phyloP scores from a whole-genome alignment of 1,140 invertebrate species.

The Drosophila arawakana region DNA sequence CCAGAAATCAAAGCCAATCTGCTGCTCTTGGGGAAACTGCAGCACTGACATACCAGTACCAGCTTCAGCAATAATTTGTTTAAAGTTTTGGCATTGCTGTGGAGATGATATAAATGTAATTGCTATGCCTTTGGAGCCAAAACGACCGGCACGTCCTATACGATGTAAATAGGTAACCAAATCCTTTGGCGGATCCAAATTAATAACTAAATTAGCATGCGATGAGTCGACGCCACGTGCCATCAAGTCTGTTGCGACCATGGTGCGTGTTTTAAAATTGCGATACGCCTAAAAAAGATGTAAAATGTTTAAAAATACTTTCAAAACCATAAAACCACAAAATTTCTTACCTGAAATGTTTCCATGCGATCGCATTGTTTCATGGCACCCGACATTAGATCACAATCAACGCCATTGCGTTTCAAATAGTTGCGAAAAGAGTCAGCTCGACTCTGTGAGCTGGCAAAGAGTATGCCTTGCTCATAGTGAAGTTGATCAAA shows the following conservation, averaged over 20 bases:
- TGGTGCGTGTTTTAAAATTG: conserved; percentile 91
- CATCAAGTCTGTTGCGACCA: conserved; percentile 96
- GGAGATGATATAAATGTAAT: conserved; percentile 87
- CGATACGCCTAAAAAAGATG: conserved; percentile 89
- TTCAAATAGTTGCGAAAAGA: conserved; percentile 90
- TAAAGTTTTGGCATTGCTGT: conserved; percentile 87
- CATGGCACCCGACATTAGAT: conserved; percentile 90
- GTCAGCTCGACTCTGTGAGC: conserved; percentile 91
- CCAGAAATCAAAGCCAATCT: conserved; percentile 58
- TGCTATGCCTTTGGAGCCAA: conserved; percentile 91
- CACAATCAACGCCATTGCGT: conserved; percentile 87
- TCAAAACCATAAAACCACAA: conserved; percentile 76
- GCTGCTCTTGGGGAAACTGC: conserved; percentile 83
- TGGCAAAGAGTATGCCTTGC: conserved; percentile 96
- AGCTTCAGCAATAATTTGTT: conserved; percentile 85
- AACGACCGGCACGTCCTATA: conserved; percentile 97
- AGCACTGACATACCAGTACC: conserved; percentile 85
- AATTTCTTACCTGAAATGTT: conserved; percentile 89
- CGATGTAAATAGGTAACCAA: conserved; percentile 97
- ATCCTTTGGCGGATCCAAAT: conserved; percentile 94
- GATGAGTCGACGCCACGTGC: conserved; percentile 95
- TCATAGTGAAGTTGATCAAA: conserved; percentile 91
- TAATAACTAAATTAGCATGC: conserved; percentile 96
- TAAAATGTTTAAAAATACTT: conserved; percentile 84
- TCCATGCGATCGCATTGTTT: conserved; percentile 91